These are phyloP conservation scores for Heliconius nattereri DNA, from an alignment of 1,140 invertebrate genomes.

Conservation along the genomic window DNA sequence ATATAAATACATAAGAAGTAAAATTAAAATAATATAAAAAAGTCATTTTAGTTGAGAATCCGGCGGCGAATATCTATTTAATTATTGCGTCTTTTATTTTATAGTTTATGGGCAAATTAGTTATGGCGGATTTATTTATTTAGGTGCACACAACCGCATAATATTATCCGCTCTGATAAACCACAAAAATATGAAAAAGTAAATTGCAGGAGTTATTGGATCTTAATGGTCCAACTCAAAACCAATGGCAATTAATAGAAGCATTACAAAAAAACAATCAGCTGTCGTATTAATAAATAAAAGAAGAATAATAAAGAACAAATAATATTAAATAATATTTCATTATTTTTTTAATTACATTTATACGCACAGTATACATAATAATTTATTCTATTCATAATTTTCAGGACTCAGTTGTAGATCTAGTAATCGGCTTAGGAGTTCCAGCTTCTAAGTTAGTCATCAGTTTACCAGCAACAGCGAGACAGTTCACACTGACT, in stretches of 20 bases:
- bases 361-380: background rate
- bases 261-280: too few relatives aligned
- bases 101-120: conserved; percentile 27
- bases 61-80: conserved; percentile 23
- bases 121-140: conserved; percentile 20
- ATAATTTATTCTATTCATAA: conserved; percentile 2
- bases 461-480: conserved; percentile 86
- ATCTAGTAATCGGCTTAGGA: conserved; percentile 87
- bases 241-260: too few relatives aligned
- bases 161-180: too few relatives aligned
- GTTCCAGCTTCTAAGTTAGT: conserved; percentile 86
- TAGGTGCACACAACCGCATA: too few relatives aligned
- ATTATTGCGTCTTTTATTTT: conserved; percentile 20
- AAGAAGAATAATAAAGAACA: too few relatives aligned
- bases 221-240: too few relatives aligned
- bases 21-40: conserved; percentile 25
- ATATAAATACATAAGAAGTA: conserved; percentile 18
- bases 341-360: background rate
- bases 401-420: conserved; percentile 87
- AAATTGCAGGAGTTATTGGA: too few relatives aligned
- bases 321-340: too few relatives aligned
- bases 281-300: too few relatives aligned
- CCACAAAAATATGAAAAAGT: too few relatives aligned
- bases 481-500: conserved; percentile 84
- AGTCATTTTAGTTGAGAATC: conserved; percentile 33